Base-by-base conservation (phyloP, 2,888 invertebrate species). In the Idaea straminata region DNA sequence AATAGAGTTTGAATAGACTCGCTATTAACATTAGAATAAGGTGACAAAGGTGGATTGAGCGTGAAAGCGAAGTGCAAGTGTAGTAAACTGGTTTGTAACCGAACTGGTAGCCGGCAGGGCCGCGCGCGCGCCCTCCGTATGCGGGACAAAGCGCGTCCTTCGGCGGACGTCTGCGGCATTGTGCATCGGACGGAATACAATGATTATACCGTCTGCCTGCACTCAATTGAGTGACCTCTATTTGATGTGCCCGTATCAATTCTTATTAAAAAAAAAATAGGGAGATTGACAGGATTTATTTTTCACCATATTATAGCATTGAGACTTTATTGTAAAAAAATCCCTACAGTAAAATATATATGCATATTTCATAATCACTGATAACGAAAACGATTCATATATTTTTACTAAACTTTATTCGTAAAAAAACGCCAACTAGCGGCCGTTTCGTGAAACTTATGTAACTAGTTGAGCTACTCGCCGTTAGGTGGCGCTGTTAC, bases 41-140 rank as follows among this genome's bases (percentile, higher is more conserved):
- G 61, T 69, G 60, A 70, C 65, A 71, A 66, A 69, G 72, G 68
- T 71, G 61, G 69, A 76, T 79, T 77, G 70, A 78, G 74, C 75
- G 76, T 80, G 82, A 84, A 84, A 86, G 71, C 68, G 67, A 63
- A 88, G 85, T 85, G 86, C 87, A 88, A 89, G 89, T 88, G 85
- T 82, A 81, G 67, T 77, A 80, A 87, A 88, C 89, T 83, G 87
- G 89, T 90, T 88, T 81, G 64, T 61, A 13, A 64, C 57, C 61
- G 63, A 70, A 77, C 72, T 78, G 72, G 75, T 69, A 70, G 69
- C 68, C 72, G 74, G 74, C 66, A 65, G 74, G 69, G 68, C 69
- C 64, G 64, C 67, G 47, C 47, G 47, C 47, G 47, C 47, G 5
- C 47, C 47, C 47, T 47, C 47, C 47, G 47, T 47, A 7, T 67